Evolutionary conservation across 1,140 invertebrate genomes (phyloP).

Genomic region (Rhopalosiphum padi): DNA sequence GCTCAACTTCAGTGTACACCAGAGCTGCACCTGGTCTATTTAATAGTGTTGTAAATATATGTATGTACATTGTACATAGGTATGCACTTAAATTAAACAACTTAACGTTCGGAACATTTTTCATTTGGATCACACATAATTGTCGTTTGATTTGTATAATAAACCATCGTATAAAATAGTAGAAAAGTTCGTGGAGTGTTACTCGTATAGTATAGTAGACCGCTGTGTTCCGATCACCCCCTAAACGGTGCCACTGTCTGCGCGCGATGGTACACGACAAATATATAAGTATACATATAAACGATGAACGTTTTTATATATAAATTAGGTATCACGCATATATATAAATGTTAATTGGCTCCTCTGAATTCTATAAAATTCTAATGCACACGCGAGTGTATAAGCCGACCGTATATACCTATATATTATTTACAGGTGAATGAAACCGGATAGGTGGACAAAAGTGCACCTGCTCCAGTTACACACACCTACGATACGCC

Average conservation of each 20-base stretch:
- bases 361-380: neutral
- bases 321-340: neutral
- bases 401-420: neutral
- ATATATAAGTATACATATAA: neutral
- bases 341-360: constrained; percentile 40
- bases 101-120: neutral
- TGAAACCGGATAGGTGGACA: constrained; percentile 57
- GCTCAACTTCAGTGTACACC: neutral
- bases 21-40: neutral
- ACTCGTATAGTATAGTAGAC: neutral
- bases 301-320: neutral
- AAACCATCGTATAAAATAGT: neutral
- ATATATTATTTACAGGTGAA: constrained; percentile 42
- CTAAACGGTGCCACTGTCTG: neutral
- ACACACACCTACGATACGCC: constrained; percentile 49
- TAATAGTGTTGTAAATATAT: neutral
- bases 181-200: neutral
- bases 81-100: constrained; percentile 3
- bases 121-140: neutral
- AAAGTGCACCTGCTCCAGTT: constrained; percentile 56
- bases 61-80: neutral
- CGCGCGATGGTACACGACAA: neutral
- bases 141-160: neutral
- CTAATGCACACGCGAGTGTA: constrained; percentile 23
- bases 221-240: neutral